phyloP scores from a whole-genome alignment of 2,797 vertebrate species.

The Geotrypetes seraphini region DNA sequence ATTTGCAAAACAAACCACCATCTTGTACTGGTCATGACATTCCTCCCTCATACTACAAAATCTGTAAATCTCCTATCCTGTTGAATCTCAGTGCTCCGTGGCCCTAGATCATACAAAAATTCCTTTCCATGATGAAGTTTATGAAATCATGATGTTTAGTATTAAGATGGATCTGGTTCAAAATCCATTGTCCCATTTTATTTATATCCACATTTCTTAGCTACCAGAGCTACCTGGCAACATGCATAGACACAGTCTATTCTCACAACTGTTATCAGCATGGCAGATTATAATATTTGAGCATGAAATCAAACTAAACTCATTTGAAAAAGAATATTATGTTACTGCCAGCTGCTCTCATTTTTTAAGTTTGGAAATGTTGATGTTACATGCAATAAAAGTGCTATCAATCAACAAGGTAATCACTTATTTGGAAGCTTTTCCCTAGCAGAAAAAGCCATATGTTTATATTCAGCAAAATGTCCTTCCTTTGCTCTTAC shows the following conservation, averaged over 20 bases:
- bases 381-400: neutral
- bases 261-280: neutral
- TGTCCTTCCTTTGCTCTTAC: neutral
- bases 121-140: too few species aligned
- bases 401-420: neutral
- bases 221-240: neutral
- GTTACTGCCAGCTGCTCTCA: neutral
- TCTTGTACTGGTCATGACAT: too few species aligned
- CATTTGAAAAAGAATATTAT: neutral
- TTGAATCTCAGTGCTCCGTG: too few species aligned
- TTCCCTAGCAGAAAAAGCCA: slow-evolving; percentile 1
- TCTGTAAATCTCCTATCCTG: too few species aligned
- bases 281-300: neutral
- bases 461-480: slow-evolving; percentile 10
- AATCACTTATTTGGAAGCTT: neutral
- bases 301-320: accelerated
- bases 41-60: too few species aligned
- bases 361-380: neutral
- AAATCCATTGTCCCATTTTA: neutral
- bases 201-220: neutral
- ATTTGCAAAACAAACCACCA: too few species aligned
- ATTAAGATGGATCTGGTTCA: accelerated
- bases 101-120: too few species aligned
- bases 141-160: too few species aligned
- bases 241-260: neutral